These are phyloP conservation scores for Epinotia nisella DNA, from an alignment of 2,888 invertebrate species.

Conservation along the genomic window DNA sequence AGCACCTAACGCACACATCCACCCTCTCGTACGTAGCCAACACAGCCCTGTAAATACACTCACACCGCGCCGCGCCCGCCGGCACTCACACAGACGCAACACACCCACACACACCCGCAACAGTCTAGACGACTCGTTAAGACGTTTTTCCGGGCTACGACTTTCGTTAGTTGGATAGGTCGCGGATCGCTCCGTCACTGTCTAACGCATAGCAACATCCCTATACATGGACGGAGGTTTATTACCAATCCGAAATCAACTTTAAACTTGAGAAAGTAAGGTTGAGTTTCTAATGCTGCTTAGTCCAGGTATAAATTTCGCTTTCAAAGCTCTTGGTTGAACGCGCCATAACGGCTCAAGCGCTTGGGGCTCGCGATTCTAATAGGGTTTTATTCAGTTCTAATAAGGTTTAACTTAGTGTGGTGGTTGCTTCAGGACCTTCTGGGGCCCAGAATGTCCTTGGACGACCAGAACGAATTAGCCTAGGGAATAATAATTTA, in stretches of 20 bases:
- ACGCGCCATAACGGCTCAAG: constrained; percentile 59
- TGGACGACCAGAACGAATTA: constrained; percentile 82
- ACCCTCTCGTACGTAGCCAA: constrained; percentile 50
- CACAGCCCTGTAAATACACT: constrained; percentile 49
- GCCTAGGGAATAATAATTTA: constrained; percentile 83
- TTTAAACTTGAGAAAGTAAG: background rate
- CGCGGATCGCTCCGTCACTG: constrained; percentile 75
- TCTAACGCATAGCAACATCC: constrained; percentile 60
- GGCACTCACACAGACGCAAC: constrained; percentile 42
- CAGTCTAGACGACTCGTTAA: constrained; percentile 82
- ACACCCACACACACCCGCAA: constrained; percentile 46
- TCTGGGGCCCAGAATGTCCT: constrained; percentile 75
- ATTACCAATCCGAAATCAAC: background rate
- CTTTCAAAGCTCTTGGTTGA: constrained; percentile 72
- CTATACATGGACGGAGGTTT: constrained; percentile 47
- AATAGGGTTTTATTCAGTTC: constrained; percentile 44
- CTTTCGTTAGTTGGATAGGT: constrained; percentile 85
- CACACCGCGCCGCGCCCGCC: constrained; percentile 48
- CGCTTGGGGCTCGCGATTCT: constrained; percentile 39
- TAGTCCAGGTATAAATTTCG: constrained; percentile 78
- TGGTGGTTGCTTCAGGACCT: constrained; percentile 58
- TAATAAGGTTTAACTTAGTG: constrained; percentile 50
- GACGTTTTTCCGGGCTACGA: constrained; percentile 82
- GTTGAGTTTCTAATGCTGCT: background rate
- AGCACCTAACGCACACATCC: constrained; percentile 33